Conservation (phyloP, 2,113 vertebrate species). For the Talpa occidentalis region DNA sequence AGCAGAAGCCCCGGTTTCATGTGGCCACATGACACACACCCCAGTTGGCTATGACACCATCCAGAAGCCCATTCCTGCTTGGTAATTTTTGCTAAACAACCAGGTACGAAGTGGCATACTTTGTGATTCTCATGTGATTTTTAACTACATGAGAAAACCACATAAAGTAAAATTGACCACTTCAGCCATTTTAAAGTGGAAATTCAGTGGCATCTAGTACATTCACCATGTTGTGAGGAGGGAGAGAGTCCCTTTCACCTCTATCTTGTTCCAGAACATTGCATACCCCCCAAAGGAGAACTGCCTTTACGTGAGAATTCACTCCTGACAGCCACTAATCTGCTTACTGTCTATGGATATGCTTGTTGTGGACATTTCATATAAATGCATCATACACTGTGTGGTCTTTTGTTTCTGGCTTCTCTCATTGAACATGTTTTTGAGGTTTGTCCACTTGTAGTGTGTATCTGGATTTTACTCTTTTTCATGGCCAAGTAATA, state of each 20-base stretch:
- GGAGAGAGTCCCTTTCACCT: too few species aligned
- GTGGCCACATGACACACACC: too few species aligned
- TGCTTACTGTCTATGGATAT: background rate
- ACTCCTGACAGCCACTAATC: background rate
- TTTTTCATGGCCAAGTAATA: background rate
- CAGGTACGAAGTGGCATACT: background rate
- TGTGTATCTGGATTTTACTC: background rate
- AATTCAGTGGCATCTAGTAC: background rate
- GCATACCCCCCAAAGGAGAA: background rate
- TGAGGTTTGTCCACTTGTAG: background rate
- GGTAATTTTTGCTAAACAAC: too few species aligned
- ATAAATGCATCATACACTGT: background rate
- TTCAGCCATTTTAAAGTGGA: background rate
- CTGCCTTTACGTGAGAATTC: background rate
- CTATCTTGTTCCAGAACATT: background rate
- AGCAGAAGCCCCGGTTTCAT: too few species aligned
- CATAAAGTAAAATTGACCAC: background rate
- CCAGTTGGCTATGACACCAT: too few species aligned
- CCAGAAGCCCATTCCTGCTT: background rate
- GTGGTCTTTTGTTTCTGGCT: background rate
- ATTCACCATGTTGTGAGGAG: background rate
- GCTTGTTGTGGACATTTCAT: background rate
- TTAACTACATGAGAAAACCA: background rate
- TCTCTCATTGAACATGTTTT: background rate
- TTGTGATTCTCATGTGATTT: background rate